These are phyloP conservation scores for Drusus annulatus DNA, from an alignment of 1,140 invertebrate species.

Conservation along the genomic window DNA sequence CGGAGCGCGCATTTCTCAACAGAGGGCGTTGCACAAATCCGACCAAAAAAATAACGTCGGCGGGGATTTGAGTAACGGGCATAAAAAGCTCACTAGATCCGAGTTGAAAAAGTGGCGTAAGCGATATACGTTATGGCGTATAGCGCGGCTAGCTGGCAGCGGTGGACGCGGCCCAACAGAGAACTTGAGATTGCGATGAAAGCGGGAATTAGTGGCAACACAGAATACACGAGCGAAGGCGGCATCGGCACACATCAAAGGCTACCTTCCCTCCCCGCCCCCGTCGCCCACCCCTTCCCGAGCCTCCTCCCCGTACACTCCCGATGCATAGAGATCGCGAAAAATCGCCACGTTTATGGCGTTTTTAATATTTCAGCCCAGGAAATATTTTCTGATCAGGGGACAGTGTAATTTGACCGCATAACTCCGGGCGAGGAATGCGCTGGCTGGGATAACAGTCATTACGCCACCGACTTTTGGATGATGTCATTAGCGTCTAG, in stretches of 20 bases:
- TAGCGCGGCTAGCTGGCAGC: slow-evolving; percentile 14
- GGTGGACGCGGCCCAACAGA: slow-evolving; percentile 26
- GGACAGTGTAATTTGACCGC: slow-evolving; percentile 14
- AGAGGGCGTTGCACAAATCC: slow-evolving; percentile 20
- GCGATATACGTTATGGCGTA: slow-evolving; percentile 14
- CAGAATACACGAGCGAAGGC: slow-evolving; percentile 48
- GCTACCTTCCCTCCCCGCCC: neutral
- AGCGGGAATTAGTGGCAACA: slow-evolving; percentile 59
- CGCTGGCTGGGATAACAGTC: slow-evolving; percentile 14
- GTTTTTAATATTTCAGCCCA: slow-evolving; percentile 11
- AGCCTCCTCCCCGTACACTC: neutral
- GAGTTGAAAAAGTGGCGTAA: slow-evolving; percentile 27
- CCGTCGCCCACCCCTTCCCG: neutral
- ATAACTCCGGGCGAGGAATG: neutral
- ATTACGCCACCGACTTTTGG: slow-evolving; percentile 16
- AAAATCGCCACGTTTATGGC: slow-evolving; percentile 36
- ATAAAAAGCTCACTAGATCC: slow-evolving; percentile 34
- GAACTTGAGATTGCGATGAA: slow-evolving; percentile 57
- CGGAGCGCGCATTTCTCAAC: slow-evolving; percentile 20
- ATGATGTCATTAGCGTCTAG: slow-evolving; percentile 34
- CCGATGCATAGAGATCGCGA: slow-evolving; percentile 9
- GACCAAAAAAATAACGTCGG: neutral
- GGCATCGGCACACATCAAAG: slow-evolving; percentile 39
- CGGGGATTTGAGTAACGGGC: slow-evolving; percentile 32
- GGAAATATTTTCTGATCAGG: neutral